Evolutionary conservation across 2,113 vertebrate species (phyloP).

Genomic region (Tenrec ecaudatus): DNA sequence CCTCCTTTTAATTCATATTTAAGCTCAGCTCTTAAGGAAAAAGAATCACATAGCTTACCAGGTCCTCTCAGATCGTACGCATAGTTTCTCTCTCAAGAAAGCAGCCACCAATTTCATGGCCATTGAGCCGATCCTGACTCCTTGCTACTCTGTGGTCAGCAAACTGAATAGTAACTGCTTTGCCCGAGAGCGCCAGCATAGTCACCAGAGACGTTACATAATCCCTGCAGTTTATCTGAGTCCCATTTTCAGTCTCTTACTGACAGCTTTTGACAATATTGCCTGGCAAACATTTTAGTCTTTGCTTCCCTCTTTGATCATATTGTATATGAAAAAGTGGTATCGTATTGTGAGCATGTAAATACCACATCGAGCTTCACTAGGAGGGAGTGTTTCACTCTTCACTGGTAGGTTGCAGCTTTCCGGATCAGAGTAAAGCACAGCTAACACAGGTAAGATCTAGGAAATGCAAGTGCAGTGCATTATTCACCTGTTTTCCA

Average conservation of each 20-base stretch:
- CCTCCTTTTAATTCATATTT: not conserved
- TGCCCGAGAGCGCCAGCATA: too few species aligned
- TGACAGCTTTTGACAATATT: conserved; percentile 41
- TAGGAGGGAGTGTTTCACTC: conserved; percentile 67
- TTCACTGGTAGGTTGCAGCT: conserved; percentile 75
- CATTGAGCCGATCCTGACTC: too few species aligned
- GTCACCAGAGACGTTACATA: conserved; percentile 64
- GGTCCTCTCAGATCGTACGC: conserved; percentile 36
- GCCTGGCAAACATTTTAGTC: conserved; percentile 51
- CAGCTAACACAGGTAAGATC: conserved; percentile 72
- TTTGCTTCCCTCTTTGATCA: conserved; percentile 35
- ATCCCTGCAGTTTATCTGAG: conserved; percentile 60
- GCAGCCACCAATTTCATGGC: too few species aligned
- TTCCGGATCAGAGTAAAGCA: conserved; percentile 78
- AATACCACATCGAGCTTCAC: conserved; percentile 63
- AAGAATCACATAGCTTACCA: not conserved
- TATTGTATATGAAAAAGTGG: conserved; percentile 66
- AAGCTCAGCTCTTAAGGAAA: not conserved
- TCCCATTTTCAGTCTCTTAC: not conserved
- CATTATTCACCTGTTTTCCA: not conserved
- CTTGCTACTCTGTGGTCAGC: too few species aligned
- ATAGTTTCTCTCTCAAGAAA: not conserved
- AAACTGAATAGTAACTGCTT: too few species aligned
- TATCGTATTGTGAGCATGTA: conserved; percentile 68
- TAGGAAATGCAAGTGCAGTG: conserved; percentile 29